phyloP scores from a whole-genome alignment of 2,888 invertebrate genomes.

The Drosophila lacicola region DNA sequence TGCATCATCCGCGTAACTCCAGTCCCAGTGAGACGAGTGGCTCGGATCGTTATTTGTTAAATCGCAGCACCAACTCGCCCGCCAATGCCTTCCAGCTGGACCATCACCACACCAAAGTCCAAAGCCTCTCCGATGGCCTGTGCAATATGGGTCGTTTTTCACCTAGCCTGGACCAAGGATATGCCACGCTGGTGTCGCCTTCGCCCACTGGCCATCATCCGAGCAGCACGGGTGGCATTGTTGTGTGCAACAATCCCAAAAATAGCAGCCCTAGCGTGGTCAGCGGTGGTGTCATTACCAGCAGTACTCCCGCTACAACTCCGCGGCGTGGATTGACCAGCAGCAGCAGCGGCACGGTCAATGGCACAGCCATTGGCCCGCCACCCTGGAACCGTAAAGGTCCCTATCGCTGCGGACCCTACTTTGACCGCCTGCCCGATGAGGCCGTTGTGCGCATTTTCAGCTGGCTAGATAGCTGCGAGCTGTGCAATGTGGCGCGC shows the following conservation, averaged over 20 bases:
- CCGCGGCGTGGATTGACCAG: constrained; percentile 51
- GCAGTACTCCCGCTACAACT: constrained; percentile 66
- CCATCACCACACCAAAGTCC: constrained; percentile 84
- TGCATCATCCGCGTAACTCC: constrained; percentile 82
- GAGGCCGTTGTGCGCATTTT: constrained; percentile 90
- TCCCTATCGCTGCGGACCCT: constrained; percentile 84
- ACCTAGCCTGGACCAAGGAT: constrained; percentile 92
- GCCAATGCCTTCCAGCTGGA: constrained; percentile 83
- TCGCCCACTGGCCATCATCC: constrained; percentile 85
- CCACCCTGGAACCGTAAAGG: constrained; percentile 85
- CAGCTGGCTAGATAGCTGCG: constrained; percentile 89
- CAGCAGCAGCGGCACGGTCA: constrained; percentile 23
- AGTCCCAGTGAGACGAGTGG: constrained; percentile 85
- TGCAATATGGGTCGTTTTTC: constrained; percentile 86
- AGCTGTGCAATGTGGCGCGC: constrained; percentile 90
- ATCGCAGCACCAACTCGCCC: constrained; percentile 83
- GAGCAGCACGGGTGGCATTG: constrained; percentile 37
- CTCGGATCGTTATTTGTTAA: constrained; percentile 84
- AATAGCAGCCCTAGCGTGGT: constrained; percentile 34
- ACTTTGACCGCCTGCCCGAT: constrained; percentile 88
- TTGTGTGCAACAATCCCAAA: constrained; percentile 48
- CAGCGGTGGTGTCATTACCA: constrained; percentile 49
- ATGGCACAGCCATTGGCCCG: constrained; percentile 66
- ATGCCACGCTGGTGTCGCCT: constrained; percentile 90
- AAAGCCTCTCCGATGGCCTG: constrained; percentile 84